Percentiles rank a stretch among this genome's conserved stretches.
phyloP scores from a whole-genome alignment of 2,888 invertebrate genomes.

The Sturmia bella region DNA sequence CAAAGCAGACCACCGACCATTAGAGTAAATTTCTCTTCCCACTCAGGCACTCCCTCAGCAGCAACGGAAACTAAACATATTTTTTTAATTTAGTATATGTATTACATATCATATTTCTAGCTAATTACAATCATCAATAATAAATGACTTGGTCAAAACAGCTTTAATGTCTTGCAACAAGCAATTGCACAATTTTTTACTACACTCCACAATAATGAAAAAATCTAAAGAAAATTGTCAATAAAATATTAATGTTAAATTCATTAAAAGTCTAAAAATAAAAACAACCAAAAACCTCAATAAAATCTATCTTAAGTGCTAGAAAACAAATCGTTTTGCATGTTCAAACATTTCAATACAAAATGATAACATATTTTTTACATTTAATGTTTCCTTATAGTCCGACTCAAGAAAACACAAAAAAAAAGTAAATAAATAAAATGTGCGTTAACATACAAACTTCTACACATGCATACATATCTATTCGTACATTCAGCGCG shows the following conservation, averaged over 20 bases:
- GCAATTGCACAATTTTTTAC: slow-evolving; percentile 58
- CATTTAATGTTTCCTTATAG: neutral
- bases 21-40: no score
- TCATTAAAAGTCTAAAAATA: slow-evolving; percentile 43
- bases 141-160: slow-evolving; percentile 54
- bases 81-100: neutral
- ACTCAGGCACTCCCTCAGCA: no score
- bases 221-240: slow-evolving; percentile 47
- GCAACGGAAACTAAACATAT: no score
- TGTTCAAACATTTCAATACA: slow-evolving; percentile 68
- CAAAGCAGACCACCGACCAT: no score
- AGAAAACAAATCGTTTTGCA: slow-evolving; percentile 68
- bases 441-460: slow-evolving; percentile 53
- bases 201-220: slow-evolving; percentile 27
- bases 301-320: slow-evolving; percentile 60
- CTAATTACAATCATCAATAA: slow-evolving; percentile 60
- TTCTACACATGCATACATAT: neutral
- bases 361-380: slow-evolving; percentile 55
- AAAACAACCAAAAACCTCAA: slow-evolving; percentile 24
- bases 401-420: slow-evolving; percentile 8
- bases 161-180: slow-evolving; percentile 59
- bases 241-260: slow-evolving; percentile 37
- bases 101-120: neutral
- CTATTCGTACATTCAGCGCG: neutral
- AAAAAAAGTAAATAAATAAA: no score